A percentile compares a stretch with the other conserved stretches of the same genome.
Conservation (phyloP, 2,797 vertebrate genomes). For the Numenius phaeopus region DNA sequence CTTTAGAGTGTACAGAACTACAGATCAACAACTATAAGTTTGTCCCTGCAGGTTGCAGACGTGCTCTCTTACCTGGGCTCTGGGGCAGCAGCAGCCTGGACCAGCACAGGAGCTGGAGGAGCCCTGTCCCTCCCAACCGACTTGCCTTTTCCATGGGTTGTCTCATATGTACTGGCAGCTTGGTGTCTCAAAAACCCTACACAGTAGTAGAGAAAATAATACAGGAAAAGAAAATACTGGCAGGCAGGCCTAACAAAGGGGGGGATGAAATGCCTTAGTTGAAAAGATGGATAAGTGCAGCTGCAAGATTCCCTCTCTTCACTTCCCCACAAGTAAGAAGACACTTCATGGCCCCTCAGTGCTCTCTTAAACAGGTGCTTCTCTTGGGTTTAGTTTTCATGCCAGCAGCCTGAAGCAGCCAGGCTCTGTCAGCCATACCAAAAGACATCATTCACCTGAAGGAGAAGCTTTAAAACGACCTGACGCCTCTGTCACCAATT, state of each 20-base stretch:
- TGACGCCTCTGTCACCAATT: background rate
- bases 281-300: background rate
- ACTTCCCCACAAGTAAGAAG: background rate
- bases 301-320: background rate
- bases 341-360: background rate
- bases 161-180: background rate
- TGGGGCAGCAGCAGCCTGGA: background rate
- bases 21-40: background rate
- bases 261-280: background rate
- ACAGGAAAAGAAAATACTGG: background rate
- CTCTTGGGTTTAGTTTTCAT: background rate
- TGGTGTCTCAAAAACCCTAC: background rate
- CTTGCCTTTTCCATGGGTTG: background rate
- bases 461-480: background rate
- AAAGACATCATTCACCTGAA: background rate
- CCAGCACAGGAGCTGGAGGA: background rate
- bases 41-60: background rate
- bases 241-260: background rate
- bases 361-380: background rate
- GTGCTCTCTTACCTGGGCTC: background rate
- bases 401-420: background rate
- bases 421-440: background rate
- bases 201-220: background rate
- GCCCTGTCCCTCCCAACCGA: background rate
- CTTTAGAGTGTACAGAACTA: background rate